Base-by-base conservation (phyloP, 2,113 vertebrate species). In the Mobula hypostoma region DNA sequence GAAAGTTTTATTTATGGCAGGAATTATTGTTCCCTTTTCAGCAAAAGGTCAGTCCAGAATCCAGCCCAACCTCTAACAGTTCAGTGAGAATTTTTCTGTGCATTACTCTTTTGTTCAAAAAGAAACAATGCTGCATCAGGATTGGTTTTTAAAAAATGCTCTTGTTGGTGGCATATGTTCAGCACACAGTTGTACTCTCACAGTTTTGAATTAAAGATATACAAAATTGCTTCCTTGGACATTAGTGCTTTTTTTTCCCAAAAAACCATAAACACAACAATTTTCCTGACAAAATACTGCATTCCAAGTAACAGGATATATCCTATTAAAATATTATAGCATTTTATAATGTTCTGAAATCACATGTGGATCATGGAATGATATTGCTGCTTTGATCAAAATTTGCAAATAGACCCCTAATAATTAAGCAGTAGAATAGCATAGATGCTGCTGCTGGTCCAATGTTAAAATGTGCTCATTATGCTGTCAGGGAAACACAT, bases 291-390 rank as follows among this genome's bases (percentile, higher is more conserved):
- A 48, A 72, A 15, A 72, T 29, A n/a, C 8, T 77, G 29, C n/a
- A 94, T 94, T 74, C 74, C 74, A 74, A 94, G 66, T 94, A 27
- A 72, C 68, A 77, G 36, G 61, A 94, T 94, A 66, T 70, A 74
- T 94, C 40, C 12, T 72, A 94, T 72, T 74, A 72, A 94, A 94
- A 7, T 66, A 74, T 93, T 93, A 21, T 36, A 21, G 90, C n/a
- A 21, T 8, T 70, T 3, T 93, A 48, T 92, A 72, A 63, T 70
- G 74, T 70, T 70, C 40, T 70, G 92, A 32, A 70, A 70, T 48
- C 66, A 72, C 29, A 48, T 32, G 80, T 56, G 80, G 40, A 83
- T 83, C 80, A 58, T 83, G 40, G 79, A 83, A 83, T 56, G 80
- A 83, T 7, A 17, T 83, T 83, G 80, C 7, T 56, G 8, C 40